Evolutionary conservation across 2,888 invertebrate genomes (phyloP).

Genomic region (Troglohyphantes excavatus): DNA sequence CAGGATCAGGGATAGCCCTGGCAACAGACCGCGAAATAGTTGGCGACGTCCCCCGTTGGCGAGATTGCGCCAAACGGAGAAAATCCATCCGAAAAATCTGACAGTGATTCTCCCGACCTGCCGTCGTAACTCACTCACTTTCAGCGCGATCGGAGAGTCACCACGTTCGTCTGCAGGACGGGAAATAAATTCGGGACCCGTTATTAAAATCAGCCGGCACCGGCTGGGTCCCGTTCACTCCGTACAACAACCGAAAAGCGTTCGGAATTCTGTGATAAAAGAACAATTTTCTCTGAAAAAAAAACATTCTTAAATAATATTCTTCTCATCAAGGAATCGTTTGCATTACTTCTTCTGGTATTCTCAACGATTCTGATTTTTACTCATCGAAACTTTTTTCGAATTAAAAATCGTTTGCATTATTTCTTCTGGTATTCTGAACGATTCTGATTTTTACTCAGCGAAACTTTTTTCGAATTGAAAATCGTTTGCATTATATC

Average conservation of each 20-base stretch:
- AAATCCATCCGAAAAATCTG: neutral
- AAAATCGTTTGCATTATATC: too few species aligned
- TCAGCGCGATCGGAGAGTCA: slow-evolving; percentile 19
- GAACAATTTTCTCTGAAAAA: neutral
- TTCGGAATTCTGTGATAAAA: slow-evolving; percentile 29
- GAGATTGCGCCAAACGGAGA: slow-evolving; percentile 4
- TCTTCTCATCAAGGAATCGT: too few species aligned
- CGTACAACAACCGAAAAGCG: neutral
- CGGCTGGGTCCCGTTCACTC: slow-evolving; percentile 3
- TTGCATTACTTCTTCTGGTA: too few species aligned
- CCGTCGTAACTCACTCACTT: slow-evolving; percentile 51
- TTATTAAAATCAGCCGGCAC: slow-evolving; percentile 37
- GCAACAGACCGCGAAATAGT: slow-evolving; percentile 32
- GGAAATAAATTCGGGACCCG: slow-evolving; percentile 8
- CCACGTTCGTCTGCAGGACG: neutral
- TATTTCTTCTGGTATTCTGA: too few species aligned
- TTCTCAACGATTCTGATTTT: too few species aligned
- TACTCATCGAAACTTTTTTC: too few species aligned
- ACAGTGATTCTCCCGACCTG: slow-evolving; percentile 12
- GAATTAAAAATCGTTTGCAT: neutral
- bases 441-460: too few species aligned
- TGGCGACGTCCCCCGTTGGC: slow-evolving; percentile 47
- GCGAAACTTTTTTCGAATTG: too few species aligned
- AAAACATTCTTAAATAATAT: too few species aligned
- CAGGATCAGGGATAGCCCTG: slow-evolving; percentile 35